phyloP scores from a whole-genome alignment of 2,888 invertebrate genomes.

The Ctenicera cuprea region DNA sequence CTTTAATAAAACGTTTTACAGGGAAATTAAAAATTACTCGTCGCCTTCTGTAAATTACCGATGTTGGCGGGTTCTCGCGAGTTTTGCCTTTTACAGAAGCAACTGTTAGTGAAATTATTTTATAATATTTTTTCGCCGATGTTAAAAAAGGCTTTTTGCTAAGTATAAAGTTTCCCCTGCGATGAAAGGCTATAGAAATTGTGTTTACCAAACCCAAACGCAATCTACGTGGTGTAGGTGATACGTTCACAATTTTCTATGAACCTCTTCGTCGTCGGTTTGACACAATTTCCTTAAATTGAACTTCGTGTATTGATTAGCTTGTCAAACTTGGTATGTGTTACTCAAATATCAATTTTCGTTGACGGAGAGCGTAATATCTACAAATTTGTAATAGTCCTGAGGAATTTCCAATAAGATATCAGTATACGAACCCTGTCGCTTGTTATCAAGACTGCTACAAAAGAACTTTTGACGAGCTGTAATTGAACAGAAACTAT shows the following conservation, averaged over 20 bases:
- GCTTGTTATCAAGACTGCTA: conserved; percentile 6
- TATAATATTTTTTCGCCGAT: not conserved
- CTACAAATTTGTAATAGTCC: conserved; percentile 42
- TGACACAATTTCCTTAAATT: conserved; percentile 37
- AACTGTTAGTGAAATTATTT: not conserved
- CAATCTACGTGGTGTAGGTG: conserved; percentile 10
- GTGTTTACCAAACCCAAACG: conserved; percentile 18
- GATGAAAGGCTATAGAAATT: conserved; percentile 20
- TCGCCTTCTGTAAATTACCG: not conserved
- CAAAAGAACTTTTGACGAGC: not conserved
- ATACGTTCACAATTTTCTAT: conserved; percentile 34
- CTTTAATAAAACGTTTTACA: conserved; percentile 28
- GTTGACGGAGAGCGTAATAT: conserved; percentile 41
- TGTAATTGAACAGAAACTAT: not conserved
- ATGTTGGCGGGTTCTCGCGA: not conserved
- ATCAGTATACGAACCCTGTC: not conserved
- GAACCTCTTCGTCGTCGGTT: conserved; percentile 23
- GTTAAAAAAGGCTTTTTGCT: not conserved
- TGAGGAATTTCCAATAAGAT: conserved; percentile 45
- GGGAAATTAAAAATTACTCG: conserved; percentile 33
- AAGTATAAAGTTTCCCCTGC: conserved; percentile 6
- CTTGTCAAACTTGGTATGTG: conserved; percentile 43
- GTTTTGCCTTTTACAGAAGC: no score
- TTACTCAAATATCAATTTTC: conserved; percentile 47
- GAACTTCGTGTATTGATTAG: conserved; percentile 41